Base-by-base conservation (phyloP, 2,113 vertebrate species). In the Ptychochromis oligacanthus region DNA sequence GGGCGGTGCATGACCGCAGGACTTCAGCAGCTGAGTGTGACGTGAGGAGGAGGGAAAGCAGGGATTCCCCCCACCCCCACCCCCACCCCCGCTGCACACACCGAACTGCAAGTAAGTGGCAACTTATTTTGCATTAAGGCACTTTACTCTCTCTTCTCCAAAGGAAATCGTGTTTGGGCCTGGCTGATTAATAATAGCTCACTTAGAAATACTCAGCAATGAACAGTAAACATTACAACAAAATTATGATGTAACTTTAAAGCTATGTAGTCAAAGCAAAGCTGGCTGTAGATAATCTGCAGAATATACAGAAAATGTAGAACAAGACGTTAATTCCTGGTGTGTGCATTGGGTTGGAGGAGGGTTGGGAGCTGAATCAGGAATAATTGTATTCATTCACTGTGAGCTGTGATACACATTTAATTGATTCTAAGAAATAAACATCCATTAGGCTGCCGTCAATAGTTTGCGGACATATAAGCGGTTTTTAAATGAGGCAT, bases 51-150 rank as follows among this genome's bases (percentile, higher is more conserved):
- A 87, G 67, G 60, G n/a, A 79, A 76, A 34, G 59, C 81, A 81
- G 89, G 90, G 70, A 87, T 84, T 80, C 82, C 86, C n/a, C n/a
- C n/a, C n/a, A n/a, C n/a, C n/a, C n/a, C n/a, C n/a, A n/a, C n/a
- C n/a, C n/a, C n/a, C n/a, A n/a, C n/a, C n/a, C 89, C 9, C 65
- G 15, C 85, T 64, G 75, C 79, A 58, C 34, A 57, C 70, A 15
- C 81, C 59, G 17, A 78, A 56, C 76, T 61, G 54, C 67, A 74
- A 80, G 91, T 93, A 56, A 80, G 86, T 24, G 46, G 13, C n/a
- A 87, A 85, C 84, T 82, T 80, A 40, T 83, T n/a, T 58, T 4
- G 4, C 31, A 20, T 55, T 54, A 54, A 31, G 20, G 26, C 18
- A 58, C 40, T 76, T 46, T 20, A 38, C 18, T 4, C 54, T 5